phyloP scores from a whole-genome alignment of 2,113 vertebrate species.

The Globicephala melas region DNA sequence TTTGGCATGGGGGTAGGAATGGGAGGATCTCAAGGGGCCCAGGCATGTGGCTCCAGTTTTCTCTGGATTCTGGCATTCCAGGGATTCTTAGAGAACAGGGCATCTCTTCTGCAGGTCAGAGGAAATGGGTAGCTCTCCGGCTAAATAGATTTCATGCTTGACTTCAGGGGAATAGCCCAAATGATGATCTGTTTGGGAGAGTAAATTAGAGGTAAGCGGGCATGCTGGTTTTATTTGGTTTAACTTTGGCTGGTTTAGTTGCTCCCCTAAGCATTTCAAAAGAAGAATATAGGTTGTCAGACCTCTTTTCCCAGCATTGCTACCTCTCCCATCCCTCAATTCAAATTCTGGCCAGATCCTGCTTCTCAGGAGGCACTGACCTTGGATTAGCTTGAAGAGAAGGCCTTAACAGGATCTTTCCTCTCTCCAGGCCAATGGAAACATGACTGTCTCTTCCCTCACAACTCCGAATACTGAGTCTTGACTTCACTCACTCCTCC shows the following conservation, averaged over 20 bases:
- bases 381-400: slow-evolving; percentile 23
- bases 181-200: slow-evolving; percentile 75
- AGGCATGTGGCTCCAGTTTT: slow-evolving; percentile 52
- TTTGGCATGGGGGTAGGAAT: background rate
- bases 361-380: background rate
- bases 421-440: background rate
- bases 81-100: slow-evolving; percentile 59
- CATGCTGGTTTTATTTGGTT: slow-evolving; percentile 60
- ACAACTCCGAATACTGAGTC: background rate
- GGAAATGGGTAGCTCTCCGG: slow-evolving; percentile 74
- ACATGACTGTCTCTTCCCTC: background rate
- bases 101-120: slow-evolving; percentile 69
- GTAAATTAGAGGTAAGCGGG: slow-evolving; percentile 64
- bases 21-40: background rate
- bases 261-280: slow-evolving; percentile 24
- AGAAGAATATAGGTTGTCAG: background rate
- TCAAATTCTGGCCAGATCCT: slow-evolving; percentile 1
- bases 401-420: background rate
- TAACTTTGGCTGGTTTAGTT: slow-evolving; percentile 50
- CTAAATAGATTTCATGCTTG: slow-evolving; percentile 81
- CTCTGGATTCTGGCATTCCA: slow-evolving; percentile 46
- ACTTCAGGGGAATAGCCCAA: slow-evolving; percentile 71
- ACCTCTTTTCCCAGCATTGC: background rate
- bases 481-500: background rate
- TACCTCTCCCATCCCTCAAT: background rate